Percentiles rank a stretch among this genome's conserved stretches.
phyloP scores from a whole-genome alignment of 2,888 invertebrate species.

The Lissonota sp. region DNA sequence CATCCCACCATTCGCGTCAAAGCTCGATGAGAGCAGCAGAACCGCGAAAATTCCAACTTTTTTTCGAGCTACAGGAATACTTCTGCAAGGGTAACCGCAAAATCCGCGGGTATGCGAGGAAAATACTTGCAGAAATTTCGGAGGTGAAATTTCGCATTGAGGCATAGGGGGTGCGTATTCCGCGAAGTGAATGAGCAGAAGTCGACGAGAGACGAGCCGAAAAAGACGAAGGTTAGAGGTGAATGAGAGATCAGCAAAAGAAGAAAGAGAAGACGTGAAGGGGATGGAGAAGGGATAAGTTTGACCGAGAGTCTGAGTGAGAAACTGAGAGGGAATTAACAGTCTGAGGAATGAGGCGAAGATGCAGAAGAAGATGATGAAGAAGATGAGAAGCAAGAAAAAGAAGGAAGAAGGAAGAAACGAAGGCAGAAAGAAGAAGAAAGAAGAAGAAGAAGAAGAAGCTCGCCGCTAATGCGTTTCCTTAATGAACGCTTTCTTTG shows the following conservation, averaged over 20 bases:
- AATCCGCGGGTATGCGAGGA: not conserved
- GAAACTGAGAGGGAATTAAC: slow-evolving; percentile 42
- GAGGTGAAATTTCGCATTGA: slow-evolving; percentile 16
- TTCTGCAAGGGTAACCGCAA: too few species aligned
- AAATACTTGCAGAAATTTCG: slow-evolving; percentile 16
- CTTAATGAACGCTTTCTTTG: slow-evolving; percentile 82
- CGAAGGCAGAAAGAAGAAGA: slow-evolving; percentile 64
- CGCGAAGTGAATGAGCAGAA: slow-evolving; percentile 19
- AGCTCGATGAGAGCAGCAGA: too few species aligned
- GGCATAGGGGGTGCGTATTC: slow-evolving; percentile 35
- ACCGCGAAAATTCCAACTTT: too few species aligned
- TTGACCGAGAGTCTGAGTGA: slow-evolving; percentile 43
- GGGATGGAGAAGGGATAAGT: slow-evolving; percentile 10
- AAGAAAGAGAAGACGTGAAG: slow-evolving; percentile 44
- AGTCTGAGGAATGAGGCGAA: slow-evolving; percentile 31
- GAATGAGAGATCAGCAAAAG: slow-evolving; percentile 37
- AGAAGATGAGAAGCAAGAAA: slow-evolving; percentile 2
- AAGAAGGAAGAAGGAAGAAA: slow-evolving; percentile 57
- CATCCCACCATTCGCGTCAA: too few species aligned
- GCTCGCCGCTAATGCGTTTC: slow-evolving; percentile 79
- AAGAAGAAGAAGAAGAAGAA: slow-evolving; percentile 69
- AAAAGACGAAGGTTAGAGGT: slow-evolving; percentile 43
- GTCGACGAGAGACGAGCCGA: slow-evolving; percentile 14
- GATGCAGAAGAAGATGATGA: slow-evolving; percentile 16
- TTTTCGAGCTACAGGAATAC: too few species aligned